Evolutionary conservation across 2,888 invertebrate species (phyloP).

Genomic region (Standfussiana lucernea): DNA sequence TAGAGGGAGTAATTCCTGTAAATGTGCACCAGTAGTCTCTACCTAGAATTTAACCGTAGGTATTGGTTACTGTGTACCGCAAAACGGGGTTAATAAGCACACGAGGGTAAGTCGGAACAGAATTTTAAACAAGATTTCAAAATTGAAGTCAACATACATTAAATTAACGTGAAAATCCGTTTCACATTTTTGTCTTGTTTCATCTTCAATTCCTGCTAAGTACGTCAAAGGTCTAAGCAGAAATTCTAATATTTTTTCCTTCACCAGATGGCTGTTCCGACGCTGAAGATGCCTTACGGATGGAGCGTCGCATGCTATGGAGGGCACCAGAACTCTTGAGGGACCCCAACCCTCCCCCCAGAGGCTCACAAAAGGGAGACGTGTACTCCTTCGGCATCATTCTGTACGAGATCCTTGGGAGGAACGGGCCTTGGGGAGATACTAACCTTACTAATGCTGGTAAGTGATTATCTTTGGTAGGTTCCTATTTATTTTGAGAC

Average conservation of each 20-base stretch:
- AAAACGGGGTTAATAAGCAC: background rate
- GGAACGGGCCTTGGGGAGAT: constrained; percentile 95
- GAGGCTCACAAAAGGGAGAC: constrained; percentile 96
- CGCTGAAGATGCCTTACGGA: constrained; percentile 88
- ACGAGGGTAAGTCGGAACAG: background rate
- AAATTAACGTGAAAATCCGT: background rate
- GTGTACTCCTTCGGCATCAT: constrained; percentile 96
- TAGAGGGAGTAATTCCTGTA: background rate
- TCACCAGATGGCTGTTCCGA: constrained; percentile 91
- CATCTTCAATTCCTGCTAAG: background rate
- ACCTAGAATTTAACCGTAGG: background rate
- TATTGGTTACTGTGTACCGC: background rate
- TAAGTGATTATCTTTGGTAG: constrained; percentile 72
- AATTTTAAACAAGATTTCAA: background rate
- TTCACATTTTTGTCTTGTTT: background rate
- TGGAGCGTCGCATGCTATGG: constrained; percentile 92
- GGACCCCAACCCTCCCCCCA: constrained; percentile 88
- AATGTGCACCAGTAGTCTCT: background rate
- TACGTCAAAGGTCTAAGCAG: background rate
- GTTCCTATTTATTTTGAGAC: background rate
- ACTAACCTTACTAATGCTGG: constrained; percentile 92
- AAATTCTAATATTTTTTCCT: background rate
- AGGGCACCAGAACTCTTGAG: constrained; percentile 94
- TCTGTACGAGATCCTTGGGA: constrained; percentile 95
- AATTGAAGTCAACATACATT: background rate